Evolutionary conservation across 2,797 vertebrate species (phyloP).

Genomic region (Helarctos malayanus): DNA sequence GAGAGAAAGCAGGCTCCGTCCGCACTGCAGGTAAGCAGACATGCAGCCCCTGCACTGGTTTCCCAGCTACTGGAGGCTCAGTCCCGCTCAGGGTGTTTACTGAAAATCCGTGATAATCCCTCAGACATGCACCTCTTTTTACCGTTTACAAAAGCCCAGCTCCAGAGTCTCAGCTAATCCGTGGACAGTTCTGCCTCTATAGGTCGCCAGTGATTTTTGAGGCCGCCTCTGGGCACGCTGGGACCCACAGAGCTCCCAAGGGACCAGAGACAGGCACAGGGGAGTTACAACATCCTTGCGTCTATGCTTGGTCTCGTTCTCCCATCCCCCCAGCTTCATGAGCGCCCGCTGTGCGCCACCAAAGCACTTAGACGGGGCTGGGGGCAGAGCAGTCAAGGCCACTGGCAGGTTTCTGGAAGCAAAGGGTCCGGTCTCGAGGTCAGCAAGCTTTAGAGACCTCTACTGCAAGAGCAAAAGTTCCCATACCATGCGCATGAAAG

Average conservation of each 20-base stretch:
- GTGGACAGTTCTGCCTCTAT: not conserved
- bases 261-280: not conserved
- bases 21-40: not conserved
- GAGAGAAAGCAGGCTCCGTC: not conserved
- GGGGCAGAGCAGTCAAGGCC: not conserved
- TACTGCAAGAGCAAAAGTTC: not conserved
- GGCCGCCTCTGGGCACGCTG: not conserved
- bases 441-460: not conserved
- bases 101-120: too few relatives aligned
- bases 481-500: not conserved
- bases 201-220: not conserved
- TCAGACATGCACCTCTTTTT: not conserved
- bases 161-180: not conserved
- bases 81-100: not conserved
- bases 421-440: not conserved
- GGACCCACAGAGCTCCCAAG: not conserved
- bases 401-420: not conserved
- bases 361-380: not conserved
- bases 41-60: not conserved
- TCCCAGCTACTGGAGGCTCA: not conserved
- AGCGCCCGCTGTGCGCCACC: not conserved
- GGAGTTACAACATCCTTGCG: too few relatives aligned
- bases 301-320: not conserved
- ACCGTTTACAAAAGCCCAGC: not conserved
- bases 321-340: too few relatives aligned